These are phyloP conservation scores for Germaria angustata DNA, from an alignment of 2,888 invertebrate genomes.

Conservation along the genomic window DNA sequence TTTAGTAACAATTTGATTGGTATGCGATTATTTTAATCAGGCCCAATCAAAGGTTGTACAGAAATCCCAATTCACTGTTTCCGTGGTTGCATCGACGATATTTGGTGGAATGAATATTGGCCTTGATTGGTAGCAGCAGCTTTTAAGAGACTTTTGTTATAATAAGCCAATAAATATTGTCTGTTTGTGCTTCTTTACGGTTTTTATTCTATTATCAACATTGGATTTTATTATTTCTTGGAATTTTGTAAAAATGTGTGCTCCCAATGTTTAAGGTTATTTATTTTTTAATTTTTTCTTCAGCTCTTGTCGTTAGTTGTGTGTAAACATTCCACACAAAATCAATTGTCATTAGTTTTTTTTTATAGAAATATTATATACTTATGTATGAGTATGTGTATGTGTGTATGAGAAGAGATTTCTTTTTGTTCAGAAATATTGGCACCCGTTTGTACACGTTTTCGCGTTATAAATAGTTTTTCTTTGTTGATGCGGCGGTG, in stretches of 20 bases:
- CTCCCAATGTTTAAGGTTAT: constrained; percentile 45
- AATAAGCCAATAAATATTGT: neutral
- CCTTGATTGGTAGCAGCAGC: neutral
- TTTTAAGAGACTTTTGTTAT: neutral
- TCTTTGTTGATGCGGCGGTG: neutral
- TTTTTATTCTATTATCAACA: constrained; percentile 27
- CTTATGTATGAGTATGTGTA: neutral
- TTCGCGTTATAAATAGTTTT: constrained; percentile 27
- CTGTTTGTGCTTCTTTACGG: neutral
- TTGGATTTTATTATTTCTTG: constrained; percentile 46
- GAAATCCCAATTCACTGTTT: too few species aligned
- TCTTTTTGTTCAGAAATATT: constrained; percentile 41
- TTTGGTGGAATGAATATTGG: neutral
- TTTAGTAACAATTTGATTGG: too few species aligned
- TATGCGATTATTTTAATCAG: too few species aligned
- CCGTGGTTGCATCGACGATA: too few species aligned
- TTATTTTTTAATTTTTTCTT: constrained; percentile 14
- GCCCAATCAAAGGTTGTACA: too few species aligned
- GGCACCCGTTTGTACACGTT: constrained; percentile 56
- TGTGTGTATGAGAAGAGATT: neutral
- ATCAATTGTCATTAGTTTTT: neutral
- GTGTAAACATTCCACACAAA: constrained; percentile 36
- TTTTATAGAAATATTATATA: neutral
- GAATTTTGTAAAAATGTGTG: constrained; percentile 23
- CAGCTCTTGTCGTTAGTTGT: constrained; percentile 31